Conservation (phyloP, 2,888 invertebrate genomes). For the Cotesia congregata region DNA sequence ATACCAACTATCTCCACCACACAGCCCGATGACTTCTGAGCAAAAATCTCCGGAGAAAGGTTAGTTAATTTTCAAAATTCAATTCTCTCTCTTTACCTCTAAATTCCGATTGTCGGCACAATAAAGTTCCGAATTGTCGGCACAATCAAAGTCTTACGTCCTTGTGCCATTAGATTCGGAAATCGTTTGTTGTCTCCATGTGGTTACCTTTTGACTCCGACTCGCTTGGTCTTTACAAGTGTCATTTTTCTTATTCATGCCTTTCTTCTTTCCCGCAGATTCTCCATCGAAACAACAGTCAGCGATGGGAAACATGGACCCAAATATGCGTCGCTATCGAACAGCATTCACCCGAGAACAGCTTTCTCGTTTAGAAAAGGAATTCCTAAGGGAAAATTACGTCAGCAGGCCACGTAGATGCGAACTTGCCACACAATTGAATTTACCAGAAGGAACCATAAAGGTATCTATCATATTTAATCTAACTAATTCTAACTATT, state of each 20-base stretch:
- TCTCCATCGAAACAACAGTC: conserved; percentile 48
- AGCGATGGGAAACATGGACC: conserved; percentile 69
- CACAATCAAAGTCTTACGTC: background rate
- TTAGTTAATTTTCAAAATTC: background rate
- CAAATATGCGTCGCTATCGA: conserved; percentile 88
- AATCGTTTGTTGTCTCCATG: background rate
- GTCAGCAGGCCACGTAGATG: conserved; percentile 95
- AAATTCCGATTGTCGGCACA: background rate
- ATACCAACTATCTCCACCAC: conserved; percentile 60
- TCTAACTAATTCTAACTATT: conserved; percentile 9
- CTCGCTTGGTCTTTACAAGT: background rate
- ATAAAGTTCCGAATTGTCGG: no score
- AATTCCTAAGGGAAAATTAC: conserved; percentile 97
- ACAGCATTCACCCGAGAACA: conserved; percentile 98
- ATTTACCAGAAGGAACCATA: conserved; percentile 96
- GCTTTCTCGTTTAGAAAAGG: conserved; percentile 90
- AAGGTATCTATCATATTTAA: conserved; percentile 78
- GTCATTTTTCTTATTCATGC: background rate
- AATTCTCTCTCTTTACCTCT: no score
- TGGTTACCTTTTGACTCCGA: background rate
- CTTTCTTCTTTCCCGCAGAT: conserved; percentile 41
- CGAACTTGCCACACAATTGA: conserved; percentile 92
- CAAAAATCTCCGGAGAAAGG: conserved; percentile 59
- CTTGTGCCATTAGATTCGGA: background rate
- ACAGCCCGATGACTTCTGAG: conserved; percentile 54